phyloP scores from a whole-genome alignment of 2,113 vertebrate species.

The Tragelaphus imberbis region DNA sequence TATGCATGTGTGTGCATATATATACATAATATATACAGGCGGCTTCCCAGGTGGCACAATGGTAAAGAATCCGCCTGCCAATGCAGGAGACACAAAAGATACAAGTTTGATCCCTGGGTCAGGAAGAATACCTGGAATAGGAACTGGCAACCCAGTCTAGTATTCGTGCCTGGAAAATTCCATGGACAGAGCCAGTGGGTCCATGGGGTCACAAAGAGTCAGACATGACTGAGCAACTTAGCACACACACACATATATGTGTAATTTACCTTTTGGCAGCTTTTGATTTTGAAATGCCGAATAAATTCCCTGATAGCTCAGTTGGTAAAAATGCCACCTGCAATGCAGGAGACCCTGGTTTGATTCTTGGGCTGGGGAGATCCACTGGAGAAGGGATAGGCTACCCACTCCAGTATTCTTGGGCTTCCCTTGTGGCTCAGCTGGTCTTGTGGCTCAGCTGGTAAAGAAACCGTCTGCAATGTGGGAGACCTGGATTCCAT shows the following conservation, averaged over 20 bases:
- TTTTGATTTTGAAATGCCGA: not conserved
- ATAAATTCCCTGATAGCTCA: not conserved
- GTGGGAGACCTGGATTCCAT: not conserved
- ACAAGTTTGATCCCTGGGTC: not conserved
- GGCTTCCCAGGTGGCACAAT: not conserved
- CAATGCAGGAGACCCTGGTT: not conserved
- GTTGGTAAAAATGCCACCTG: accelerated
- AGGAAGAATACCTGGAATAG: not conserved
- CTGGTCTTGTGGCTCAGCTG: no score
- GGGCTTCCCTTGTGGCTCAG: not conserved
- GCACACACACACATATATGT: not conserved
- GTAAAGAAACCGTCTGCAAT: not conserved
- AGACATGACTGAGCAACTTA: not conserved
- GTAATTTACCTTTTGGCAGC: not conserved
- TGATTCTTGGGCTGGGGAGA: not conserved
- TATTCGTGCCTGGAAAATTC: not conserved
- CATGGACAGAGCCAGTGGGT: not conserved
- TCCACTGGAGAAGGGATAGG: not conserved
- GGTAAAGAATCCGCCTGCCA: not conserved
- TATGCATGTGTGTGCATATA: no score
- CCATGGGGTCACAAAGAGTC: not conserved
- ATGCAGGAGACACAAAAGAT: not conserved
- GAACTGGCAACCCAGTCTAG: not conserved
- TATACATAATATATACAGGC: not conserved
- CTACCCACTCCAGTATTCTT: not conserved